A percentile compares a stretch with the other conserved stretches of the same genome.
These are phyloP conservation scores for Stichodactyla mertensii DNA, from an alignment of 64 coral and sea anemone species.

Conservation along the genomic window DNA sequence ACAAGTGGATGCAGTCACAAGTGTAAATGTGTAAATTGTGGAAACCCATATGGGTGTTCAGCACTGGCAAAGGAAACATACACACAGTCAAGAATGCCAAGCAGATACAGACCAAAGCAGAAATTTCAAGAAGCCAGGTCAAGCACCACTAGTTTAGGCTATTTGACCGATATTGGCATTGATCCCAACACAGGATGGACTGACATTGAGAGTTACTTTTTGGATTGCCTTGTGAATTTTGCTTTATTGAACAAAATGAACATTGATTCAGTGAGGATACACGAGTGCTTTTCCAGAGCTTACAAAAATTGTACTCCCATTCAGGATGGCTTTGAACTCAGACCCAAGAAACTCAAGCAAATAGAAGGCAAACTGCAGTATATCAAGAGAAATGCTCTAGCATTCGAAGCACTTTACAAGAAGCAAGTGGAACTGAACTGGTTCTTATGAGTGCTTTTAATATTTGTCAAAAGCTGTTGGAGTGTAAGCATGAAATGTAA, in stretches of 20 bases:
- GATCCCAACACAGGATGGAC: slow-evolving; percentile 27
- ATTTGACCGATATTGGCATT: slow-evolving; percentile 7
- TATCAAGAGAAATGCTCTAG: too few relatives aligned
- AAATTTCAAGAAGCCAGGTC: slow-evolving; percentile 26
- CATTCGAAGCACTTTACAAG: too few relatives aligned
- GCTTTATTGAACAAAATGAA: too few relatives aligned
- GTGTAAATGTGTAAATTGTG: slow-evolving; percentile 41
- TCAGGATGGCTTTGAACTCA: not conserved
- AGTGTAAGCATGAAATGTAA: too few relatives aligned
- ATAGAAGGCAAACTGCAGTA: too few relatives aligned
- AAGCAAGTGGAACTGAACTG: too few relatives aligned
- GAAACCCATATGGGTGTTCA: slow-evolving; percentile 32
- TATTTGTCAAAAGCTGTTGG: too few relatives aligned
- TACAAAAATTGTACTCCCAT: too few relatives aligned
- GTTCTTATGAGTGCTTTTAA: too few relatives aligned
- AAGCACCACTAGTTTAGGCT: slow-evolving; percentile 16
- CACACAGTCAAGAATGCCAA: slow-evolving; percentile 10
- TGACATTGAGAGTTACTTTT: not conserved
- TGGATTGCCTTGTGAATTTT: not conserved
- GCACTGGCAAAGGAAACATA: slow-evolving; percentile 15
- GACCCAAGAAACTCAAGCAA: too few relatives aligned
- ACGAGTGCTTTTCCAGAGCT: too few relatives aligned
- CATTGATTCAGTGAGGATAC: too few relatives aligned
- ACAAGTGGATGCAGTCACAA: slow-evolving; percentile 1
- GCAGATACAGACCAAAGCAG: slow-evolving; percentile 30